Evolutionary conservation across 1,140 invertebrate species (phyloP), one percentile per base, ranked within the genome.

Genomic region (Homarus americanus): DNA sequence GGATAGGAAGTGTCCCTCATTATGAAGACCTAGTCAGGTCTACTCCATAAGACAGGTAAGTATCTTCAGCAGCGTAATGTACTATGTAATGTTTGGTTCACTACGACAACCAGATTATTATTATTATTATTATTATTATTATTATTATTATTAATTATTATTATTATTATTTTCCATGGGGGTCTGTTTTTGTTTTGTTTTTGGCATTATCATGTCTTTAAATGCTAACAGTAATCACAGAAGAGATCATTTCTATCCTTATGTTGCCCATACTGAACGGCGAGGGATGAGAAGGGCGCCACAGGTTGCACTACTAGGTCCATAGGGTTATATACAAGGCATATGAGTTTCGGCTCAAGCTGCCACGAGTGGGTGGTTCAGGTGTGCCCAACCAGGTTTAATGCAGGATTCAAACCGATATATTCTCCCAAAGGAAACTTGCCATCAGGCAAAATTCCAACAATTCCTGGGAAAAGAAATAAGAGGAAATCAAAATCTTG

Each of bases 371-470:
- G 66, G 76, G n/a, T 41, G 36, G 34, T 82, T 90, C 88, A 90
- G 88, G 88, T 83, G 88, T 90, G 88, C 80, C 88, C 88, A 75
- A 90, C 88, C 79, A 90, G 88, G 88, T 82, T 85, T 80, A 92
- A 82, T 36, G 88, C 76, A 34, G 92, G 85, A 75, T 91, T 92
- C 87, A 92, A 83, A 72, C 88, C 92, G 69, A 91, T 91, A 92
- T 91, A 92, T 82, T 92, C 92, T 91, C 88, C 89, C 86, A 91
- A 91, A 82, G 84, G 88, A 82, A 92, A 91, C 89, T 92, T 92
- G 84, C 72, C 75, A 83, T 92, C 92, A 63, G 92, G 92, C 88
- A 91, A 90, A 87, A 92, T 87, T 87, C 92, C 89, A 88, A 92
- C 84, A 87, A 92, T 91, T 89, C 92, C 92, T 92, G 89, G 85